Percentiles rank a stretch among this genome's conserved stretches.
Evolutionary conservation across 2,888 invertebrate genomes (phyloP).

Genomic region (Gastracanthus pulcherrimus): DNA sequence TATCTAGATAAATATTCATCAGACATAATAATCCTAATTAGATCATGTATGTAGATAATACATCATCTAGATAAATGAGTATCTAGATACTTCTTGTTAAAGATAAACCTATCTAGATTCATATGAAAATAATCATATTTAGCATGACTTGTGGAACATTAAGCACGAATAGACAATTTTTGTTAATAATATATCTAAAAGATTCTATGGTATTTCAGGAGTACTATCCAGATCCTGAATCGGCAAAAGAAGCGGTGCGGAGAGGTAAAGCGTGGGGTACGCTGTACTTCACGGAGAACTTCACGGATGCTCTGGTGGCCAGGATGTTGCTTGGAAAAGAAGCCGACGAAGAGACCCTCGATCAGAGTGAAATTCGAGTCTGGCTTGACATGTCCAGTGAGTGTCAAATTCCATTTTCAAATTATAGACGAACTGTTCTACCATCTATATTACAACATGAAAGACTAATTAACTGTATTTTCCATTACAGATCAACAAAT

Average conservation of each 20-base stretch:
- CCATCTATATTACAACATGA: background rate
- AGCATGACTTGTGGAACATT: too few relatives aligned
- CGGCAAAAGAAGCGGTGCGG: slow-evolving; percentile 86
- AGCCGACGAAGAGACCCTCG: slow-evolving; percentile 91
- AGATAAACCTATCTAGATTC: too few relatives aligned
- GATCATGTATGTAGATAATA: too few relatives aligned
- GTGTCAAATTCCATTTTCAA: slow-evolving; percentile 61
- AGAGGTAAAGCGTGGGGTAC: slow-evolving; percentile 93
- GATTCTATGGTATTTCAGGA: slow-evolving; percentile 69
- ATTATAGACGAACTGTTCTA: background rate
- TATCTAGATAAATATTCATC: too few relatives aligned
- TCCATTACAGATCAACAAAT: slow-evolving; percentile 90
- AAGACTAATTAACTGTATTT: slow-evolving; percentile 44
- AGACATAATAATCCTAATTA: too few relatives aligned
- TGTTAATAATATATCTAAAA: too few relatives aligned
- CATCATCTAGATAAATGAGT: too few relatives aligned
- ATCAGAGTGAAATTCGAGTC: slow-evolving; percentile 91
- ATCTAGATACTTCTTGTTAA: too few relatives aligned
- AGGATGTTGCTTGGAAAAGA: slow-evolving; percentile 89
- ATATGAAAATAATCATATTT: too few relatives aligned
- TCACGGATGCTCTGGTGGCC: slow-evolving; percentile 91
- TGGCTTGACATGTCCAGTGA: slow-evolving; percentile 95
- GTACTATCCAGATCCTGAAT: slow-evolving; percentile 83
- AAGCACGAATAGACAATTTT: too few relatives aligned
- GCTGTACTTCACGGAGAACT: slow-evolving; percentile 92